These are phyloP conservation scores for Anoplopoma fimbria DNA, from an alignment of 2,113 vertebrate species.

Conservation along the genomic window DNA sequence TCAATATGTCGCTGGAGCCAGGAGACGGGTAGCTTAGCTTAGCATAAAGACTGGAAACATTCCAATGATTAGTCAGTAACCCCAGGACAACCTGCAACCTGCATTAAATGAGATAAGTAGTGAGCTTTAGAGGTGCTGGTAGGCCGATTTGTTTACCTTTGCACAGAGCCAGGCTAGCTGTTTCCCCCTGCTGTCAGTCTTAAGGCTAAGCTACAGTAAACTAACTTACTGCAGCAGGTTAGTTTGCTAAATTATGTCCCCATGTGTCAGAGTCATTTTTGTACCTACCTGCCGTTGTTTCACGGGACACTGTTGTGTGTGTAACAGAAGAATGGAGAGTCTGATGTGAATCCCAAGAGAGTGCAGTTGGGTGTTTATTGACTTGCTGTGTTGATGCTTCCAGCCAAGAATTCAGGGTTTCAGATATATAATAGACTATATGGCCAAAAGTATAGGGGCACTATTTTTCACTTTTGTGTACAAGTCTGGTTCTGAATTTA, in stretches of 20 bases:
- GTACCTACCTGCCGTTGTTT: background rate
- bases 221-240: no score
- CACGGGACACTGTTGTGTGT: background rate
- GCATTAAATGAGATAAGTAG: background rate
- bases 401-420: background rate
- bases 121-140: background rate
- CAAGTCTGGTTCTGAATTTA: background rate
- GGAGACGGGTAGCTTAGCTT: background rate
- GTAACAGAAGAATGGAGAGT: background rate
- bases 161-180: background rate
- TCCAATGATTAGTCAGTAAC: background rate
- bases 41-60: background rate
- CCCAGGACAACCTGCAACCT: background rate
- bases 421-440: background rate
- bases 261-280: background rate
- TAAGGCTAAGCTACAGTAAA: background rate
- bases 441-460: background rate
- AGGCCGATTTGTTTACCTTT: background rate
- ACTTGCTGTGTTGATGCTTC: background rate
- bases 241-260: background rate
- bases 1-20: no score
- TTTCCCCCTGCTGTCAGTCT: background rate
- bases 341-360: background rate
- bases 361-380: background rate
- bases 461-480: background rate